Evolutionary conservation across 1,140 invertebrate genomes (phyloP).

Genomic region (Ylistrum balloti): DNA sequence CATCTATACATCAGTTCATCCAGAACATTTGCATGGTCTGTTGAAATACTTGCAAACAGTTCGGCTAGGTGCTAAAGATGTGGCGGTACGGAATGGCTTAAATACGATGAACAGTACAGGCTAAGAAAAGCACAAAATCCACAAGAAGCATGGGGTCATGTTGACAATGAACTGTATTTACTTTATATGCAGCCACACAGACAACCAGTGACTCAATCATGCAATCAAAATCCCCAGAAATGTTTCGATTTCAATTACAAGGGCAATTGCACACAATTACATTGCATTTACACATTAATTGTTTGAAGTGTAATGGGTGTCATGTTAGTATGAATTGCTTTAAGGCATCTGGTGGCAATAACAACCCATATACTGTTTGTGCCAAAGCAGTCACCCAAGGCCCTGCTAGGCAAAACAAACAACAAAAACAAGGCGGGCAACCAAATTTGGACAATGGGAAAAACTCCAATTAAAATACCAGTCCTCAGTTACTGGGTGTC

Average conservation of each 20-base stretch:
- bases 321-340: no score
- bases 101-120: slow-evolving; percentile 47
- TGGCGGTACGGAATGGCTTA: not conserved
- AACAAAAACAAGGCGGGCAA: not conserved
- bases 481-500: not conserved
- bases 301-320: no score
- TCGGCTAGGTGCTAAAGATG: slow-evolving; percentile 41
- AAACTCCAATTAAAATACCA: not conserved
- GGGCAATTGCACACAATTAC: not conserved
- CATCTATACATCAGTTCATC: slow-evolving; percentile 41
- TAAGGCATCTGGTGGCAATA: no score
- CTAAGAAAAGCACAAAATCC: slow-evolving; percentile 22
- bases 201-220: not conserved
- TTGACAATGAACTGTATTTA: slow-evolving; percentile 47
- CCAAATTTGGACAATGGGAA: not conserved
- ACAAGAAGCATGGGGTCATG: not conserved
- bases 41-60: slow-evolving; percentile 52
- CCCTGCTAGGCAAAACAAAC: no score
- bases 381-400: no score
- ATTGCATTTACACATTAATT: not conserved
- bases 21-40: not conserved
- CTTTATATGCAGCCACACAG: slow-evolving; percentile 44
- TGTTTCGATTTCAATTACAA: not conserved
- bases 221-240: not conserved
- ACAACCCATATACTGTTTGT: no score